Conservation (phyloP, 2,888 invertebrate species). For the Eupithecia pulchellata region DNA sequence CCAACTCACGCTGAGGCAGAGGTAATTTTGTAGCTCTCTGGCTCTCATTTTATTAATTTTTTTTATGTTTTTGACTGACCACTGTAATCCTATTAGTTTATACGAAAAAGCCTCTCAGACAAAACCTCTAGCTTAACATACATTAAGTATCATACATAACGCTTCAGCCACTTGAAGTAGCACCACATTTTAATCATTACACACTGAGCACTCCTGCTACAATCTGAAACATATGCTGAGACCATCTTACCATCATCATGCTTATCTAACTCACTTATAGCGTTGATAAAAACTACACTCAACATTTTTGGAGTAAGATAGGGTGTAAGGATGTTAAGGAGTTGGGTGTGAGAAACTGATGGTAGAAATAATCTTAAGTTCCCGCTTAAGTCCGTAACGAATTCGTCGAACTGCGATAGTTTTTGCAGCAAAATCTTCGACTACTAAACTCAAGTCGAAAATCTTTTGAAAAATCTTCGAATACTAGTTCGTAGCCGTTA, state of each 20-base stretch:
- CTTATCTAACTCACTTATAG: slow-evolving; percentile 41
- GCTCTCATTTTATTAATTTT: no score
- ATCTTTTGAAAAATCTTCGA: no score
- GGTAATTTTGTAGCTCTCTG: no score
- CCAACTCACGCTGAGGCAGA: no score
- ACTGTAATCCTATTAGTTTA: no score
- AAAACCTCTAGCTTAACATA: background rate
- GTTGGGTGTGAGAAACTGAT: slow-evolving; percentile 22
- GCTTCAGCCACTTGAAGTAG: slow-evolving; percentile 46
- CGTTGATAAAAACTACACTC: slow-evolving; percentile 43
- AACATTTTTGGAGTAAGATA: slow-evolving; percentile 40
- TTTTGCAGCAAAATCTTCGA: no score
- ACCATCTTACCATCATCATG: slow-evolving; percentile 31
- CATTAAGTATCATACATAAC: background rate
- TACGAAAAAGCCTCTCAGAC: background rate
- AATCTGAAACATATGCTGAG: slow-evolving; percentile 44
- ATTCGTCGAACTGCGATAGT: no score
- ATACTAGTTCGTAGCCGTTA: no score
- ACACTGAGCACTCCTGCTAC: slow-evolving; percentile 40
- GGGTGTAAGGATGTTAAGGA: slow-evolving; percentile 36
- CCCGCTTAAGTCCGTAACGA: no score
- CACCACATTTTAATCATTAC: slow-evolving; percentile 43
- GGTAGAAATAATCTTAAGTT: background rate
- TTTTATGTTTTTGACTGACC: no score
- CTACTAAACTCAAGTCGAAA: no score